Evolutionary conservation across 2,113 vertebrate species (phyloP), one percentile per base, ranked within the genome.

Genomic region (Phyllopteryx taeniolatus): DNA sequence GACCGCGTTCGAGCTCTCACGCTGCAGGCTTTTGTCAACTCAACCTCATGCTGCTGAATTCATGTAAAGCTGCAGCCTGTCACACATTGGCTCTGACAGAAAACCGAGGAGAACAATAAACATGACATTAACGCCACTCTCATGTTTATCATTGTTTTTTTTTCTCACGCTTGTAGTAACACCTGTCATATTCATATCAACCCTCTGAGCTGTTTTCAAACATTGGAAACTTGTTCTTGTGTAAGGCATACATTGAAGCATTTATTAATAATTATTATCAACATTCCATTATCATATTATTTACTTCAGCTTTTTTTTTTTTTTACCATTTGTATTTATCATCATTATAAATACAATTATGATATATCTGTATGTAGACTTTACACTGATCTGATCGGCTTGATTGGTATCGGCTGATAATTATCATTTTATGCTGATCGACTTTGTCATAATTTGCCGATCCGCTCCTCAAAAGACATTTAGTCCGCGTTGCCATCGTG

Each of bases 71-170:
- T 71, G 60, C 3, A 12, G 35, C 19, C 11, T 31, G 22, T 74
- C 72, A 42, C 53, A 70, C 57, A 62, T 20, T 46, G 20, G 49
- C 56, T 68, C 63, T 66, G 66, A 57, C 67, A 33, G 67, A 46
- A 49, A 69, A 68, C 68, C 13, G 43, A 14, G 64, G 74, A 76
- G 77, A 39, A 72, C 62, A 56, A 11, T 56, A 78, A 63, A 75
- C 73, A 67, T 75, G 56, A 74, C 72, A 51, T 64, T 74, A 66
- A 73, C 68, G 60, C 67, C 35, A 67, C 69, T 54, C 71, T 79
- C 27, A 10, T 81, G 70, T 69, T 71, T 75, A 35, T 67, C 68
- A 53, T 9, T 46, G 44, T 11, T 14, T 22, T 54, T 20, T 53
- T 53, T 53, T 53, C 19, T 22, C 53, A 22, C 20, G 12, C 22